phyloP scores from a whole-genome alignment of 30 jellyfish, hydroid and myxozoan species.

The Sanderia malayensis region DNA sequence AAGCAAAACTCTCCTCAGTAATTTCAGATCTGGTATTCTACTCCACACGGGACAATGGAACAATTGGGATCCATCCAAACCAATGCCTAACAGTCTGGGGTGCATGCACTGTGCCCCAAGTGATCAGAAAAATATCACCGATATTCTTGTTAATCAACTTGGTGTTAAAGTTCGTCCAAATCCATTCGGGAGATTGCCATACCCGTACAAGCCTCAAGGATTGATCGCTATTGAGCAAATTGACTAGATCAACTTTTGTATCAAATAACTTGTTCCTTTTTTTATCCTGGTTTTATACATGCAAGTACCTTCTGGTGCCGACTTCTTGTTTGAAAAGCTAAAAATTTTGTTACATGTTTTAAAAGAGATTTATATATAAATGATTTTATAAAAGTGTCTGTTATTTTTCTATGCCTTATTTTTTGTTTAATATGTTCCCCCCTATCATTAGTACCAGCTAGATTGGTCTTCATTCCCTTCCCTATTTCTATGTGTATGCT shows the following conservation, averaged over 20 bases:
- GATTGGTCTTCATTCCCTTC: too few relatives aligned
- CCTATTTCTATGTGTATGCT: too few relatives aligned
- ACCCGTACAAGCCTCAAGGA: slow-evolving; percentile 82
- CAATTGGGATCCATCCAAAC: slow-evolving; percentile 64
- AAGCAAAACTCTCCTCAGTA: slow-evolving; percentile 74
- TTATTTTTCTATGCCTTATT: too few relatives aligned
- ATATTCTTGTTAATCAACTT: slow-evolving; percentile 28
- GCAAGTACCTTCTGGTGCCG: too few relatives aligned
- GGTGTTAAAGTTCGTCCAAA: slow-evolving; percentile 64
- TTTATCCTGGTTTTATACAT: too few relatives aligned
- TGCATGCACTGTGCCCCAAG: slow-evolving; percentile 88
- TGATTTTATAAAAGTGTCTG: too few relatives aligned
- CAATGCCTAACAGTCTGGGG: slow-evolving; percentile 88
- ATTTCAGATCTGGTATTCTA: slow-evolving; percentile 69
- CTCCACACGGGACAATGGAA: slow-evolving; percentile 87
- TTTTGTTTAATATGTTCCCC: too few relatives aligned
- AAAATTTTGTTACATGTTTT: too few relatives aligned
- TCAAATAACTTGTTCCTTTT: background rate
- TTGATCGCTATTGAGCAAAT: slow-evolving; percentile 70
- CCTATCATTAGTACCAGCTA: too few relatives aligned
- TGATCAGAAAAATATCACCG: slow-evolving; percentile 57
- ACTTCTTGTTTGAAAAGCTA: too few relatives aligned
- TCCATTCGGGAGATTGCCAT: slow-evolving; percentile 82
- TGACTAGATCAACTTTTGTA: slow-evolving; percentile 11
- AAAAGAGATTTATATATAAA: too few relatives aligned